Percentiles rank a stretch among this genome's conserved stretches.
Evolutionary conservation across 92 coral and sea anemone species (phyloP).

Genomic region (Nematostella vectensis): DNA sequence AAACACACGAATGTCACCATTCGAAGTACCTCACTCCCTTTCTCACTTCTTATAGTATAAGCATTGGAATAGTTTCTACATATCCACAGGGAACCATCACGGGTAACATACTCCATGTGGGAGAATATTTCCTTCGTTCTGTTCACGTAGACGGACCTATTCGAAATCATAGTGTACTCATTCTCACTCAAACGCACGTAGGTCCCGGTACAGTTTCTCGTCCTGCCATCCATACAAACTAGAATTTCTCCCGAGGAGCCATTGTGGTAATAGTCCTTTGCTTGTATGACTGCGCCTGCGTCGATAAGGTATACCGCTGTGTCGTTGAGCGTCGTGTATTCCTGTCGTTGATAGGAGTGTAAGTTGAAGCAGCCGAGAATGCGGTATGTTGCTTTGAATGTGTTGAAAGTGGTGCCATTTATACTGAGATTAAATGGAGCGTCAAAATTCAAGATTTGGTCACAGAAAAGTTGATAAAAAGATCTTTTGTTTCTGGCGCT

Average conservation of each 20-base stretch:
- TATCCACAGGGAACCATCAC: slow-evolving; percentile 22
- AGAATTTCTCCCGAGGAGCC: slow-evolving; percentile 9
- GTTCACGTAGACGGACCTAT: slow-evolving; percentile 31
- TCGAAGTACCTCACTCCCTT: slow-evolving; percentile 5
- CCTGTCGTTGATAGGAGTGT: slow-evolving; percentile 9
- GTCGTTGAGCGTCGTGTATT: slow-evolving; percentile 16
- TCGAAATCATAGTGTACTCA: slow-evolving; percentile 20
- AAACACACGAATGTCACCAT: slow-evolving; percentile 15
- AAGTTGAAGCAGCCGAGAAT: slow-evolving; percentile 17
- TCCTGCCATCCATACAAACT: slow-evolving; percentile 22
- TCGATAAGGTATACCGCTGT: slow-evolving; percentile 21
- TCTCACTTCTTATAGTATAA: neutral
- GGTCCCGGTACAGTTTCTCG: slow-evolving; percentile 21
- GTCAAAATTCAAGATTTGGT: slow-evolving; percentile 1
- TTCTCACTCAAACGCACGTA: slow-evolving; percentile 5
- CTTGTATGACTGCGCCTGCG: slow-evolving; percentile 11
- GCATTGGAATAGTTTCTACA: slow-evolving; percentile 23
- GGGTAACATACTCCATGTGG: slow-evolving; percentile 5
- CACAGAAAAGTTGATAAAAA: neutral
- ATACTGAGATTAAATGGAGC: slow-evolving; percentile 10
- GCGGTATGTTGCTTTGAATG: slow-evolving; percentile 20
- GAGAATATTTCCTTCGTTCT: slow-evolving; percentile 9
- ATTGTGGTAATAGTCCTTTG: slow-evolving; percentile 7
- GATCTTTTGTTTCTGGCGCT: neutral
- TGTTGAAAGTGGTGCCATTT: slow-evolving; percentile 1